A percentile compares a stretch with the other conserved stretches of the same genome.
Evolutionary conservation across 2,888 invertebrate genomes (phyloP).

Genomic region (Hydriomena furcata): DNA sequence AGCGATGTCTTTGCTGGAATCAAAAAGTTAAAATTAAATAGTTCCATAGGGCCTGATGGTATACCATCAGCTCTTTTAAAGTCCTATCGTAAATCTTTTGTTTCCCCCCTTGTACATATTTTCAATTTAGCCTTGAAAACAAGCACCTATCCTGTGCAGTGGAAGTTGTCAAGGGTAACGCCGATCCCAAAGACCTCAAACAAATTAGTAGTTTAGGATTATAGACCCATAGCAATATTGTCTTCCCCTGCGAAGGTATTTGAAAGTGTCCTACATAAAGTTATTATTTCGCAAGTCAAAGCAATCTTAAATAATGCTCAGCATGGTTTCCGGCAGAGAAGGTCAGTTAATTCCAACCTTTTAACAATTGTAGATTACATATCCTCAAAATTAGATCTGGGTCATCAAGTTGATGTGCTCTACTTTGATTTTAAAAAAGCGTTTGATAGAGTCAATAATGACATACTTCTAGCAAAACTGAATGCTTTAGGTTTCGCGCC

Average conservation of each 20-base stretch:
- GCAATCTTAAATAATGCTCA: not conserved
- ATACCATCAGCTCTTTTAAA: not conserved
- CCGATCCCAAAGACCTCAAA: not conserved
- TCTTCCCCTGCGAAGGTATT: not conserved
- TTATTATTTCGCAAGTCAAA: not conserved
- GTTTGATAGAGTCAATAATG: slow-evolving; percentile 4
- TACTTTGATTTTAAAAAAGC: slow-evolving; percentile 4
- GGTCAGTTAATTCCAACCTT: not conserved
- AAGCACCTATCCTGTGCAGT: not conserved
- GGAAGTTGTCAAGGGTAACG: not conserved
- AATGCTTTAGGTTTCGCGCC: not conserved
- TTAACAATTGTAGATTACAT: not conserved
- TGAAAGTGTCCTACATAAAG: not conserved
- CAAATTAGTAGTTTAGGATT: not conserved
- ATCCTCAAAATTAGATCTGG: not conserved
- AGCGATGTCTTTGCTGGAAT: not conserved
- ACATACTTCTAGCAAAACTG: no score
- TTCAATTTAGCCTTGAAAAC: slow-evolving; percentile 1
- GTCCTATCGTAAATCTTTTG: not conserved
- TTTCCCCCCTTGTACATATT: not conserved
- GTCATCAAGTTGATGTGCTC: not conserved
- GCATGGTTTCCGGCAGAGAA: not conserved
- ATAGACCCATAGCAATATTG: not conserved
- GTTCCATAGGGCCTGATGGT: not conserved
- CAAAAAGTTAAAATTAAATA: not conserved